Evolutionary conservation across 2,797 vertebrate genomes (phyloP), one percentile per base, ranked within the genome.

Genomic region (Gymnodraco acuticeps): DNA sequence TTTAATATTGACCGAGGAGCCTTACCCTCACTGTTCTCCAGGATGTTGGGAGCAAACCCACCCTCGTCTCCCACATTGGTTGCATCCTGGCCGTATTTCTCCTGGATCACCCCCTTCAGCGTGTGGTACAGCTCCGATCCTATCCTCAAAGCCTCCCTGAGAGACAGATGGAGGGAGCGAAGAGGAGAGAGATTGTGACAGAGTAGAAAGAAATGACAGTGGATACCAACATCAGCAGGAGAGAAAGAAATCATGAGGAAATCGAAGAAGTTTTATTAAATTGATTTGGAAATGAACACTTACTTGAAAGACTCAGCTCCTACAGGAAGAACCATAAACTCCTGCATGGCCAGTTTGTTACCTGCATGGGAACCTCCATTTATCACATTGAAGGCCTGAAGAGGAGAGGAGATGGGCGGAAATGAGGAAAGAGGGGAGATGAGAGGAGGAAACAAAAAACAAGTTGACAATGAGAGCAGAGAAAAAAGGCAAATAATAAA

Each of bases 301-400:
- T 84, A 93, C 93, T 93, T 94, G 85, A 98, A 98, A 53, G 96
- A 97, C 81, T 97, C 97, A 0, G 97, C 97, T 14, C 97, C 97
- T 50, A 98, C 97, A 0, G 97, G 97, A 69, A 98, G 95, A 66
- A 98, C 96, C 97, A 98, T 98, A 85, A 98, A 98, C 89, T 98
- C 97, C 90, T 98, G 97, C 97, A 98, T 98, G 69, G 97, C 97
- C 87, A 98, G 94, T 77, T 98, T 98, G 93, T 98, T 98, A 23
- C 97, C 97, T 15, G 97, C 97, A 0, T 98, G 97, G 67, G 97
- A 98, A 42, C 97, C 97, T 64, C 97, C 97, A 0, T 98, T 98
- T 84, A 98, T 98, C 83, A 98, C 97, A 0, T 98, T 98, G 89
- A 98, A 98, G 73, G 97, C 97, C 97, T 98, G 80, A n/a, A 17